Evolutionary conservation across 2,797 vertebrate genomes (phyloP), one percentile per base, ranked within the genome.

Genomic region (Propithecus deckenii): DNA sequence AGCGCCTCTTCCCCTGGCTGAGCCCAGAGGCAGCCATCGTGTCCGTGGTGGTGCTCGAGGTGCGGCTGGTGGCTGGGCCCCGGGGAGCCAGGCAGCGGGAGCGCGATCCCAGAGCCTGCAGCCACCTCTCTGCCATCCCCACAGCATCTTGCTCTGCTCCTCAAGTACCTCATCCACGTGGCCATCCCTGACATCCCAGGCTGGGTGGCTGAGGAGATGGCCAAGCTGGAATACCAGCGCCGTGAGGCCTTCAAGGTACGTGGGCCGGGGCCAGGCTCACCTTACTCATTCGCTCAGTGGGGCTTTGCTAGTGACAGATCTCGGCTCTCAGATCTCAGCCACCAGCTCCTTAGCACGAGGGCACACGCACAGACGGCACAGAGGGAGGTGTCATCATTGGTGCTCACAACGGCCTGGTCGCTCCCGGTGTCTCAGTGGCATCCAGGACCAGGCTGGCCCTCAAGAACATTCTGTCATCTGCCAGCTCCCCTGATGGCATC

Each of bases 171-270:
- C 93, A 99, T 99, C 98, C 99, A 99, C 17, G 99, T 99, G 95
- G 99, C 99, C 90, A 99, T 99, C 96, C 99, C 99, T 0, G 99
- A 99, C 98, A 99, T 99, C 96, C 99, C 99, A 0, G 99, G 99
- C 46, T 99, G 99, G 99, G 99, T 99, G 79, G 98, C 99, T 2
- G 99, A 99, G 96, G 99, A 99, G 98, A 99, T 99, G 99, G 99
- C 99, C 90, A 99, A 99, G 97, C 98, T 99, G 65, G 99, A 99
- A 96, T 99, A 99, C 98, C 99, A 99, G 98, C 99, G 99, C 79
- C 99, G 99, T 18, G 99, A 99, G 95, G 99, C 99, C 87, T 99
- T 99, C 97, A 99, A 99, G 99, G 99, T 99, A 98, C 91, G 72
- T 0, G 6, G 41, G 48, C 5, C 20, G 1, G n/a, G 52, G 13